A percentile compares a stretch with the other conserved stretches of the same genome.
Conservation (phyloP, 2,888 invertebrate genomes). For the Caenorhabditis sp. region DNA sequence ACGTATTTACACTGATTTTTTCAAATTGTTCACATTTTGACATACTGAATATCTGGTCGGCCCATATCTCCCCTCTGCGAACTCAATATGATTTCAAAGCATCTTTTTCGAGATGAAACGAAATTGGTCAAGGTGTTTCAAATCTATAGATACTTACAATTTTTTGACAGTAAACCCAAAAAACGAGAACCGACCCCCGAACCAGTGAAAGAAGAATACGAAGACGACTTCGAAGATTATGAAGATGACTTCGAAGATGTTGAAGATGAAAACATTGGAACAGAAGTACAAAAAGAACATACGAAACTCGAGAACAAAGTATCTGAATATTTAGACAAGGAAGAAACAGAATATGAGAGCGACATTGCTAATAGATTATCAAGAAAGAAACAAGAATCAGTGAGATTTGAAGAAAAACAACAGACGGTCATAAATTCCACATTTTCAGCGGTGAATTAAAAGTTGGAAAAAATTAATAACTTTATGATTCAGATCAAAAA, state of each 20-base stretch:
- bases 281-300: neutral
- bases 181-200: conserved; percentile 13
- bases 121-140: too few species aligned
- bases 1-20: too few species aligned
- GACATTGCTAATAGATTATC: neutral
- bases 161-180: conserved; percentile 10
- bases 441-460: neutral
- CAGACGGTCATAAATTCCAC: neutral
- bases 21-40: too few species aligned
- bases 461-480: neutral
- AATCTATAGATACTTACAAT: too few species aligned
- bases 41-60: too few species aligned
- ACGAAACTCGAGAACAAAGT: neutral
- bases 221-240: conserved; percentile 38
- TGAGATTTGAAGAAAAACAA: neutral
- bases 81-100: too few species aligned
- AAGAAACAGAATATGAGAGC: neutral
- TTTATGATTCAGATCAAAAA: conserved; percentile 19
- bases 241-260: conserved; percentile 37
- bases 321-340: neutral
- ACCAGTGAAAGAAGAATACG: conserved; percentile 18
- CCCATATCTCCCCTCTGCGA: too few species aligned
- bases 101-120: too few species aligned
- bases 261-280: conserved; percentile 15
- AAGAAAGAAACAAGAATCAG: neutral